Evolutionary conservation across 2,888 invertebrate genomes (phyloP).

Genomic region (Drosophila seclusa): DNA sequence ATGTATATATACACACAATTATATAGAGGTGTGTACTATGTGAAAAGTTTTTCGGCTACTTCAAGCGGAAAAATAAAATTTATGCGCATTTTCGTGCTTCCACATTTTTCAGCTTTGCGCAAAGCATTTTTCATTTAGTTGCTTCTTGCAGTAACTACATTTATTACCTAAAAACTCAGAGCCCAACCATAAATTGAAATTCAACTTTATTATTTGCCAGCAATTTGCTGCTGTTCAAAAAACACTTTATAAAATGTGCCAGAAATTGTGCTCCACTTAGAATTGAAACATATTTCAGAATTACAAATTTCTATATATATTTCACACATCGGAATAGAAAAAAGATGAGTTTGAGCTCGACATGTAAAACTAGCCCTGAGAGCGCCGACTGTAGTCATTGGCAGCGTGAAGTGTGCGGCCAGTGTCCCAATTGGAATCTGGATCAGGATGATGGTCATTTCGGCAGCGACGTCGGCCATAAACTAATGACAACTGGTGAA

Average conservation of each 20-base stretch:
- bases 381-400: slow-evolving; percentile 12
- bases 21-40: background rate
- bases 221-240: background rate
- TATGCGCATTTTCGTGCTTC: slow-evolving; percentile 47
- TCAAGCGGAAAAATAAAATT: slow-evolving; percentile 52
- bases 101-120: slow-evolving; percentile 23
- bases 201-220: slow-evolving; percentile 2
- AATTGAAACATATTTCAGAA: slow-evolving; percentile 8
- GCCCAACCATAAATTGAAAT: background rate
- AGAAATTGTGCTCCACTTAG: background rate
- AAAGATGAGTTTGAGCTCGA: slow-evolving; percentile 9
- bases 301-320: background rate
- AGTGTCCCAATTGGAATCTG: slow-evolving; percentile 24
- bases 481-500: slow-evolving; percentile 54
- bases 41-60: slow-evolving; percentile 16
- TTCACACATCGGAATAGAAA: background rate
- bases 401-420: slow-evolving; percentile 29
- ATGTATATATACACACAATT: background rate
- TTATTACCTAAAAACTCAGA: background rate
- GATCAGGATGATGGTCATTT: background rate
- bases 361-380: slow-evolving; percentile 11
- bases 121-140: slow-evolving; percentile 22
- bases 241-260: background rate
- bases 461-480: background rate
- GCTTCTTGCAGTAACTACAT: background rate